Evolutionary conservation across 2,888 invertebrate genomes (phyloP).

Genomic region (Ectropis crepuscularia): DNA sequence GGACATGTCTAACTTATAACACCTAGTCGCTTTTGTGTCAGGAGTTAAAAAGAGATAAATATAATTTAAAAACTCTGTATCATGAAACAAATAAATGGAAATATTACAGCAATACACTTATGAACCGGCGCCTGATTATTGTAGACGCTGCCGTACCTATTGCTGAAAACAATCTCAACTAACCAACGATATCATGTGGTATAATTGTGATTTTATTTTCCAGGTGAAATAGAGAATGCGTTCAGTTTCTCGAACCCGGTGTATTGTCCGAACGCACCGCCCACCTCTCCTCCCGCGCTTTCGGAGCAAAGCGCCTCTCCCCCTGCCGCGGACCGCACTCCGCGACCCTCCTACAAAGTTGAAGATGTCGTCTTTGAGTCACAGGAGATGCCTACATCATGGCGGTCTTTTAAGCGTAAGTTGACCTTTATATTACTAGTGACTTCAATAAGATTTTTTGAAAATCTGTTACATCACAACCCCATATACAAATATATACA

Average conservation of each 20-base stretch:
- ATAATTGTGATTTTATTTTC: slow-evolving; percentile 27
- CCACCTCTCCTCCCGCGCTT: slow-evolving; percentile 49
- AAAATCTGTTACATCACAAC: too few species aligned
- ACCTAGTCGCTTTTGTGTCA: too few species aligned
- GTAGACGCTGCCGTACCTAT: too few species aligned
- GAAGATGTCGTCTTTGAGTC: slow-evolving; percentile 90
- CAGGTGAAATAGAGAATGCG: slow-evolving; percentile 82
- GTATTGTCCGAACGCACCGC: slow-evolving; percentile 88
- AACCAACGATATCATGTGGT: neutral
- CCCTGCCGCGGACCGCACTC: slow-evolving; percentile 65
- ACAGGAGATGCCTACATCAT: slow-evolving; percentile 78
- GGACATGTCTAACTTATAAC: too few species aligned
- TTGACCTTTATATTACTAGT: neutral
- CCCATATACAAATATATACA: too few species aligned
- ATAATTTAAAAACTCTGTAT: too few species aligned
- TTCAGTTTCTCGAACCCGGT: slow-evolving; percentile 94
- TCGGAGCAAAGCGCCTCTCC: slow-evolving; percentile 55
- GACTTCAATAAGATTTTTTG: too few species aligned
- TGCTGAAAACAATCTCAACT: too few species aligned
- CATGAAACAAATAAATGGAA: too few species aligned
- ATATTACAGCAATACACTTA: too few species aligned
- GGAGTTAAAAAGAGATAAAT: too few species aligned
- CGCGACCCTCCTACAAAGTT: slow-evolving; percentile 88
- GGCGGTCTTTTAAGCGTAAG: slow-evolving; percentile 77
- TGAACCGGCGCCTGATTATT: too few species aligned